Evolutionary conservation across 2,113 vertebrate genomes (phyloP).

Genomic region (Turdus rufiventris): DNA sequence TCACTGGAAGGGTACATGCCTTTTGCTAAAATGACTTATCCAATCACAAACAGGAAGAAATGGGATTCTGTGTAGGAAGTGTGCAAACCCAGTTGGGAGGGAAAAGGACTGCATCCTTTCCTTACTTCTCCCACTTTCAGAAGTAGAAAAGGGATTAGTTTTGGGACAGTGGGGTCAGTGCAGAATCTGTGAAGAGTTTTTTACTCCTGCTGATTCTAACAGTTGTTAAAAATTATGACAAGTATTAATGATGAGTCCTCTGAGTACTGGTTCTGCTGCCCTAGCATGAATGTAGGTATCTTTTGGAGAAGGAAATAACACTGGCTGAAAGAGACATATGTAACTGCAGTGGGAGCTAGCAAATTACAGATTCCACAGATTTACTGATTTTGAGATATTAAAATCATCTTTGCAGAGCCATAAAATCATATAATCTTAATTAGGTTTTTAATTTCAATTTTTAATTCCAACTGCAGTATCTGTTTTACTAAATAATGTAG

Average conservation of each 20-base stretch:
- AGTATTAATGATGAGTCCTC: not conserved
- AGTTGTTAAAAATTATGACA: not conserved
- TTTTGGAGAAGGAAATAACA: not conserved
- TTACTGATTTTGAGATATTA: not conserved
- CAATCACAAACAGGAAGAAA: not conserved
- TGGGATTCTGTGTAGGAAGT: not conserved
- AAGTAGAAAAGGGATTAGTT: not conserved
- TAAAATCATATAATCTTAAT: not conserved
- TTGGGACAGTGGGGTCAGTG: not conserved
- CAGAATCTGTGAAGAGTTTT: not conserved
- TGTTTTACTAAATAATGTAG: not conserved
- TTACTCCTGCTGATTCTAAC: not conserved
- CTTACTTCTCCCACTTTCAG: not conserved
- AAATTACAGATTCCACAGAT: not conserved
- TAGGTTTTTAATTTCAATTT: not conserved
- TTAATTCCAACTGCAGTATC: not conserved
- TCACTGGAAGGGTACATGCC: not conserved
- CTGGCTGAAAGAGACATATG: fast-evolving
- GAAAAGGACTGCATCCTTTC: not conserved
- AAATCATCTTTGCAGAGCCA: not conserved
- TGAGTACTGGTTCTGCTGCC: not conserved
- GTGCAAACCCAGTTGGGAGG: not conserved
- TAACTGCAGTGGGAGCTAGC: not conserved
- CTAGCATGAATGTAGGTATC: not conserved
- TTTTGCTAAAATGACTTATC: not conserved